Base-by-base conservation (phyloP, 2,797 vertebrate genomes). In the Toxotes lorentzi region DNA sequence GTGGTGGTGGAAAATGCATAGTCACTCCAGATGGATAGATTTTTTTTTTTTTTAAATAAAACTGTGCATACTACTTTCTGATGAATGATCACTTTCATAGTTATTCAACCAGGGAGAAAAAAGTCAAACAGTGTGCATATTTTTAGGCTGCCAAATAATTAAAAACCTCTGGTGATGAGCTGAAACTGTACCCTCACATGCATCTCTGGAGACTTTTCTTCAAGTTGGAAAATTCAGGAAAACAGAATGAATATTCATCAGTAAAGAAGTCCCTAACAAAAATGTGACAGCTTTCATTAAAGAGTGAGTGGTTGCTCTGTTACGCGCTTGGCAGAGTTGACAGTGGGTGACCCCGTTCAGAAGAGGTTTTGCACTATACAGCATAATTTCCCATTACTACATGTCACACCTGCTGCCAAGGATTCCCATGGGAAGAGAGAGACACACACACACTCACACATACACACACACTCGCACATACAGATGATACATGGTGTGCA, bases 361-460 rank as follows among this genome's bases (percentile, higher is more conserved):
- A 78, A 86, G 81, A 93, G 90, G 92, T 94, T 92, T 89, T 93
- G 92, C 93, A 92, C 92, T 86, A 85, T 85, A 79, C 86, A 91
- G 93, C 92, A 94, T 93, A 94, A 94, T 95, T 93, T 93, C 92
- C 92, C 90, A 93, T 95, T 94, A 95, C 91, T 94, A 92, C 92
- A 92, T 92, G 92, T 95, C 93, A 93, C 93, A 94, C 91, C 88
- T 91, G 92, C 90, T 91, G 90, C 91, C 90, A 90, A 89, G 89
- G 81, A 90, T 89, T 92, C 93, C 91, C 92, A 86, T 57, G 89
- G 88, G 93, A 89, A 66, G 75, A 73, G 67, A 88, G 45, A 74
- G 16, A 60, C 78, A 65, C 67, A 61, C 53, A 72, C 38, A 57
- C 81, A 70, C 64, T 38, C 54, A 78, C 47, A 61, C 81, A 79